These are phyloP conservation scores for Acridotheres tristis DNA, from an alignment of 2,797 vertebrate genomes.

Conservation along the genomic window DNA sequence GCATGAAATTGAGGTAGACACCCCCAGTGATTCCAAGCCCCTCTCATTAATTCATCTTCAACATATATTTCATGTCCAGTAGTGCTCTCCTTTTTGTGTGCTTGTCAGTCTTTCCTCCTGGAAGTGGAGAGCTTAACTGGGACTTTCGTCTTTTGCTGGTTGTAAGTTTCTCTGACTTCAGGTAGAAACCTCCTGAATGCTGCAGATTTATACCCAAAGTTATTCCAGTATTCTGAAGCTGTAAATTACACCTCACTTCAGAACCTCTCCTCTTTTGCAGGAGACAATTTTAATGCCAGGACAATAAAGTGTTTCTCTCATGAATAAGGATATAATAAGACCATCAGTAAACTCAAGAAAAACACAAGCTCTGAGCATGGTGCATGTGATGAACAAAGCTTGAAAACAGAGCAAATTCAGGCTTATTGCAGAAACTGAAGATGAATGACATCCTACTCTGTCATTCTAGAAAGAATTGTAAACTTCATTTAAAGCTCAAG, in stretches of 20 bases:
- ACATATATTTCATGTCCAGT: neutral
- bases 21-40: neutral
- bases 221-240: slow-evolving; percentile 10
- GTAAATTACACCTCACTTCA: slow-evolving; percentile 1
- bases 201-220: slow-evolving; percentile 1
- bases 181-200: neutral
- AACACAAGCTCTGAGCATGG: neutral
- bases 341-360: slow-evolving; percentile 8
- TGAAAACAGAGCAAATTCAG: neutral
- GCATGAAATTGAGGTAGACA: neutral
- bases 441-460: neutral
- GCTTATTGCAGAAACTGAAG: neutral
- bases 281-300: neutral
- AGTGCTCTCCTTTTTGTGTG: neutral
- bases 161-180: neutral
- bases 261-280: neutral
- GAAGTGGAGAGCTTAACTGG: neutral
- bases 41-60: neutral
- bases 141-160: neutral
- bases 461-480: neutral
- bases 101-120: neutral
- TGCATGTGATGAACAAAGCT: neutral
- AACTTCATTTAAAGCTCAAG: neutral
- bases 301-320: neutral
- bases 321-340: slow-evolving; percentile 3